Evolutionary conservation across 2,888 invertebrate genomes (phyloP).

Genomic region (Peribatodes rhomboidaria): DNA sequence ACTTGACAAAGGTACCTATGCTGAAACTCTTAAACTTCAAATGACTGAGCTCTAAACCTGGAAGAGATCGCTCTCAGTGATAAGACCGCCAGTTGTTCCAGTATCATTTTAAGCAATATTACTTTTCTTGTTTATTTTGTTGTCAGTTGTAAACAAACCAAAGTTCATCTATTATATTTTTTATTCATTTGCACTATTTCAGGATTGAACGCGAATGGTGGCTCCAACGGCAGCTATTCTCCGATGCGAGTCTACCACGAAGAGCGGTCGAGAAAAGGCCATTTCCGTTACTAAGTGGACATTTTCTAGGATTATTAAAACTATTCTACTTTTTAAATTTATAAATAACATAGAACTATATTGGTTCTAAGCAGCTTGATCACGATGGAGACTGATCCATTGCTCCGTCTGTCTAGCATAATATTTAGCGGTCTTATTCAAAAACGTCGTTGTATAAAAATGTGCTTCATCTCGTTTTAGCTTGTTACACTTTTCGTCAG

Average conservation of each 20-base stretch:
- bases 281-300: constrained; percentile 90
- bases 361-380: background rate
- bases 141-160: too few relatives aligned
- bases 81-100: too few relatives aligned
- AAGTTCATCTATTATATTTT: background rate
- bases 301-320: constrained; percentile 1
- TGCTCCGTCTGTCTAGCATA: background rate
- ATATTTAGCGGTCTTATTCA: background rate
- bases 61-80: too few relatives aligned
- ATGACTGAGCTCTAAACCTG: too few relatives aligned
- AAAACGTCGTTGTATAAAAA: background rate
- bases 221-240: constrained; percentile 90
- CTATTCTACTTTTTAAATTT: constrained; percentile 4
- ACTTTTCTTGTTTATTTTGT: too few relatives aligned
- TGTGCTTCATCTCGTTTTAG: background rate
- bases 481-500: background rate
- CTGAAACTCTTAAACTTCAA: background rate
- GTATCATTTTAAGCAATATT: too few relatives aligned
- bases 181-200: constrained; percentile 35
- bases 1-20: constrained; percentile 74
- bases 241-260: constrained; percentile 94
- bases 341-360: background rate
- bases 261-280: constrained; percentile 92
- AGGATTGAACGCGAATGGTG: constrained; percentile 88
- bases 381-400: background rate